Conservation (phyloP, 2,797 vertebrate species). For the Perodicticus potto region DNA sequence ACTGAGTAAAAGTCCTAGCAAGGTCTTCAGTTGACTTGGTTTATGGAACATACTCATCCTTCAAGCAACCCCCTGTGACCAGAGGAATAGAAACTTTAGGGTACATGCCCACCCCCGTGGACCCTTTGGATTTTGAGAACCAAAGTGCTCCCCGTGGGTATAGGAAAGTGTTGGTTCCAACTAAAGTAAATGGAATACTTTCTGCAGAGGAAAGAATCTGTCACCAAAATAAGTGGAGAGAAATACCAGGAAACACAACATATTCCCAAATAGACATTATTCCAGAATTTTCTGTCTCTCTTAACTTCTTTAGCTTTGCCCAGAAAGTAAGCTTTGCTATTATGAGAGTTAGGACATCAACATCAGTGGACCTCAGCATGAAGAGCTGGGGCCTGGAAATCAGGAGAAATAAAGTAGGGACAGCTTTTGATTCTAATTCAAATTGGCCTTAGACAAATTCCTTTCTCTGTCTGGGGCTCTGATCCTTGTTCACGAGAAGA, state of each 20-base stretch:
- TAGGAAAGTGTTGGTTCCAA: neutral
- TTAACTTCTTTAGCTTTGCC: neutral
- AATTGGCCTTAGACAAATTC: neutral
- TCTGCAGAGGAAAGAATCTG: slow-evolving; percentile 13
- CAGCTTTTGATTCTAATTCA: neutral
- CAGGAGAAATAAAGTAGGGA: neutral
- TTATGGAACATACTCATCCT: neutral
- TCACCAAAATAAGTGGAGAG: slow-evolving; percentile 28
- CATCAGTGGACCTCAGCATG: accelerated
- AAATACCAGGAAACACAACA: neutral
- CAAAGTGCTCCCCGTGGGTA: too few species aligned
- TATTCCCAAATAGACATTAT: slow-evolving; percentile 20
- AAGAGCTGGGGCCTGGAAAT: neutral
- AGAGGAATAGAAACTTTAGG: neutral
- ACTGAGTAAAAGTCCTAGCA: neutral
- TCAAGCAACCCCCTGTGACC: neutral
- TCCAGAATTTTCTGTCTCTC: neutral
- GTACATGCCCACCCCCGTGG: neutral
- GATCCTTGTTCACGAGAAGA: neutral
- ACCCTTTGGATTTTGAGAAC: too few species aligned
- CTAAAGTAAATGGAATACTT: neutral
- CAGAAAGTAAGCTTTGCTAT: neutral
- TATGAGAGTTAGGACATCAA: neutral
- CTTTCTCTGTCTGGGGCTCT: neutral
- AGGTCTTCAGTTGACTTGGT: neutral